Percentiles rank a stretch among this genome's conserved stretches.
Conservation (phyloP, 2,888 invertebrate species). For the Thecophora atra region DNA sequence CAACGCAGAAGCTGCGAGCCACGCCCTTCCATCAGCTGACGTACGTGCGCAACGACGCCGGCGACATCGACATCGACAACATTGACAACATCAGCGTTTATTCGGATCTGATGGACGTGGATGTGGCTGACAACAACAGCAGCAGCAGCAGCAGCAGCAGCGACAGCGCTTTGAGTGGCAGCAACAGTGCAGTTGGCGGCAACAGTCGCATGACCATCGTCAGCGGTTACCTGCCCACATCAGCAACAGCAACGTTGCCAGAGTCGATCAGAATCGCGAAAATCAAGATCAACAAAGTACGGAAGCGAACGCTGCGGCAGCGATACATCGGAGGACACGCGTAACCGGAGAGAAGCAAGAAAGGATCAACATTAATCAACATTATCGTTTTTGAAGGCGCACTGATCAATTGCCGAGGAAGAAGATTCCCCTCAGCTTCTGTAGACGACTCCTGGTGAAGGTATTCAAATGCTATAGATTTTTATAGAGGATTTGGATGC, state of each 20-base stretch:
- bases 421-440: too few relatives aligned
- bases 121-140: slow-evolving; percentile 37
- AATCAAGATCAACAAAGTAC: slow-evolving; percentile 60
- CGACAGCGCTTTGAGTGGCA: slow-evolving; percentile 32
- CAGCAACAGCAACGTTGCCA: slow-evolving; percentile 57
- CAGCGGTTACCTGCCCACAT: slow-evolving; percentile 59
- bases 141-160: slow-evolving; percentile 32
- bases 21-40: slow-evolving; percentile 59
- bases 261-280: slow-evolving; percentile 61
- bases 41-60: slow-evolving; percentile 57
- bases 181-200: slow-evolving; percentile 18
- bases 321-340: slow-evolving; percentile 47
- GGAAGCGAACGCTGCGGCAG: slow-evolving; percentile 51
- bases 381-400: too few relatives aligned
- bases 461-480: too few relatives aligned
- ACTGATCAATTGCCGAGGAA: too few relatives aligned
- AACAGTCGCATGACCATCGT: slow-evolving; percentile 55
- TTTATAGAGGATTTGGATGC: too few relatives aligned
- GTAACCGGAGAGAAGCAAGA: slow-evolving; percentile 54
- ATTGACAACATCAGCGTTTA: slow-evolving; percentile 61
- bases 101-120: slow-evolving; percentile 52
- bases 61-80: slow-evolving; percentile 60
- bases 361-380: neutral
- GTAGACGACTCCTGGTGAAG: too few relatives aligned
- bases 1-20: slow-evolving; percentile 55